Conservation (phyloP, 2,888 invertebrate genomes). For the Limnephilus rhombicus region DNA sequence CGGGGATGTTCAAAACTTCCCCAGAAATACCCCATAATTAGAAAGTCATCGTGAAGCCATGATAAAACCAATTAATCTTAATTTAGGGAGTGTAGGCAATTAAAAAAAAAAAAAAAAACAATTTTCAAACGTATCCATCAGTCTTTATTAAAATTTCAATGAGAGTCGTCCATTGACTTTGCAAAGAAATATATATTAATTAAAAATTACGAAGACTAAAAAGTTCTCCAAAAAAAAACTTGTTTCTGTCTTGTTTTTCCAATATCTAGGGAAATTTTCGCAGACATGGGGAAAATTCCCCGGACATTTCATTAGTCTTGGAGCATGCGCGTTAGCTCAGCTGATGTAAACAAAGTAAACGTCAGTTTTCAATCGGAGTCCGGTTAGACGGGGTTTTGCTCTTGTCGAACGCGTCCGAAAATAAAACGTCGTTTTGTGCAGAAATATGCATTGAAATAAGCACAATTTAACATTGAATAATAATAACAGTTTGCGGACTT, state of each 20-base stretch:
- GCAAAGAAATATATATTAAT: too few relatives aligned
- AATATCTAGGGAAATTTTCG: neutral
- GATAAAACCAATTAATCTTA: too few relatives aligned
- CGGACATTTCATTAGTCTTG: neutral
- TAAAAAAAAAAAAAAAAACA: too few relatives aligned
- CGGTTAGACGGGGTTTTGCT: neutral
- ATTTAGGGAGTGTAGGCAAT: too few relatives aligned
- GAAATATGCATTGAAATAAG: neutral
- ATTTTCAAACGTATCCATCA: too few relatives aligned
- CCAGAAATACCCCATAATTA: neutral
- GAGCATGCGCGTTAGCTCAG: conserved; percentile 54
- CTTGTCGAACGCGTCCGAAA: neutral
- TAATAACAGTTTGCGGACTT: neutral
- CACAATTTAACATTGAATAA: neutral
- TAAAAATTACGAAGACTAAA: too few relatives aligned
- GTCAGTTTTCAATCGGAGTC: conserved; percentile 48
- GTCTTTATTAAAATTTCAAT: too few relatives aligned
- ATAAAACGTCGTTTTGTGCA: neutral
- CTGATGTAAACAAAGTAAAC: conserved; percentile 63
- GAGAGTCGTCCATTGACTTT: too few relatives aligned
- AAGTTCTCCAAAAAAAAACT: neutral
- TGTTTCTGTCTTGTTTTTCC: neutral
- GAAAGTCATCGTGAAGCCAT: neutral
- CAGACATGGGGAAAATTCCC: neutral
- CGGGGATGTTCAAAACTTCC: neutral